Percentiles rank a stretch among this genome's conserved stretches.
Evolutionary conservation across 2,113 vertebrate genomes (phyloP).

Genomic region (Orientallactaga bullata): DNA sequence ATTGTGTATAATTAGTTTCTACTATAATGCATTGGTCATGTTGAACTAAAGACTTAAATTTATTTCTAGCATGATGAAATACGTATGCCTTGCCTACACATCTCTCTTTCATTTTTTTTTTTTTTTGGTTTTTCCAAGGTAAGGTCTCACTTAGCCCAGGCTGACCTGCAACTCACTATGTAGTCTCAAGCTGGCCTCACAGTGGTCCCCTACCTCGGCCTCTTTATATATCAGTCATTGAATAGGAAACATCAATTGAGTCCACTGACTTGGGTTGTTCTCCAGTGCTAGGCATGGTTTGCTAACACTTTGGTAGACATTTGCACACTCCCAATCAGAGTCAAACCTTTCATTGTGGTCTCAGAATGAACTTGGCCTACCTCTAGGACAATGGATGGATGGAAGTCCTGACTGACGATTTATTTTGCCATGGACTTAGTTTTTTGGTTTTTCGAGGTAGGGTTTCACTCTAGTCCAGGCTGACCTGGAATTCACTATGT

Average conservation of each 20-base stretch:
- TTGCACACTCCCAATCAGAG: background rate
- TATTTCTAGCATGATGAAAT: background rate
- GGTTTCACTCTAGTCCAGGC: too few species aligned
- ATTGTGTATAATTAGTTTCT: slow-evolving; percentile 2
- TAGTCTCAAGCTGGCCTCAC: too few species aligned
- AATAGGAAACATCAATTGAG: background rate
- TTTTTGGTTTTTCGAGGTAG: background rate
- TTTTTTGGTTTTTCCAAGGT: too few species aligned
- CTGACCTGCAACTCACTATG: too few species aligned
- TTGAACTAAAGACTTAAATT: slow-evolving; percentile 5
- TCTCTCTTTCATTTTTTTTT: too few species aligned
- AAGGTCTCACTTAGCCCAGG: too few species aligned
- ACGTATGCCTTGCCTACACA: background rate
- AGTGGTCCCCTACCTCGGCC: too few species aligned
- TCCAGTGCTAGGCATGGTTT: background rate
- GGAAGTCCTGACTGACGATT: background rate
- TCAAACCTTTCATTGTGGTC: background rate
- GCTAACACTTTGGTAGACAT: background rate
- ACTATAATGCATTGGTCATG: slow-evolving; percentile 3
- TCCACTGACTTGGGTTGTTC: background rate
- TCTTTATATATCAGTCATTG: background rate
- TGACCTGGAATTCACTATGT: too few species aligned
- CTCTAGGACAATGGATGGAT: background rate
- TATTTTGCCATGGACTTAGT: background rate
- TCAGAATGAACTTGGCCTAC: background rate